Percentiles rank a stretch among this genome's conserved stretches.
These are phyloP conservation scores for Melanaphis sacchari DNA, from an alignment of 1,140 invertebrate species.

Conservation along the genomic window DNA sequence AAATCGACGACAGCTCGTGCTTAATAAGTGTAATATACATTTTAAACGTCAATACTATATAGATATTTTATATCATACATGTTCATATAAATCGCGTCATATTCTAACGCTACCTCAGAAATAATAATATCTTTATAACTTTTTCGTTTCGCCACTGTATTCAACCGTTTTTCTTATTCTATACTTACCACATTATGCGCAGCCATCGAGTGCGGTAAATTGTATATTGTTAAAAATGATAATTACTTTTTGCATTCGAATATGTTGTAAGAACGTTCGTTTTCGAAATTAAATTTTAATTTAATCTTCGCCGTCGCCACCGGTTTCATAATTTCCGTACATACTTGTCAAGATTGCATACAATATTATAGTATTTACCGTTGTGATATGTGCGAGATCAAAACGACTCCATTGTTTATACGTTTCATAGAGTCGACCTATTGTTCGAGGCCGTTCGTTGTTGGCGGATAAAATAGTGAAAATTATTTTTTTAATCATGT, in stretches of 20 bases:
- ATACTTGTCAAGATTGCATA: not conserved
- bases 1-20: not conserved
- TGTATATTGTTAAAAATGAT: not conserved
- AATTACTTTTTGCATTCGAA: not conserved
- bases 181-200: not conserved
- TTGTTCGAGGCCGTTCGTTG: not conserved
- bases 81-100: not conserved
- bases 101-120: not conserved
- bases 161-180: not conserved
- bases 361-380: not conserved
- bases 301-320: not conserved
- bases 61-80: not conserved
- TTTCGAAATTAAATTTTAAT: conserved; percentile 17
- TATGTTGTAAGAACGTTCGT: not conserved
- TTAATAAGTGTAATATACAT: not conserved
- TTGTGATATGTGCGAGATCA: not conserved
- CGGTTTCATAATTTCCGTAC: not conserved
- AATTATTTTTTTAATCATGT: not conserved
- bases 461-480: conserved; percentile 2
- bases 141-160: not conserved
- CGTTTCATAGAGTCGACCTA: conserved; percentile 6
- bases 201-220: not conserved
- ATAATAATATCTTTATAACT: not conserved
- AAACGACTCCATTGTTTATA: not conserved
- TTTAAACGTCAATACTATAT: not conserved